A percentile compares a stretch with the other conserved stretches of the same genome.
These are phyloP conservation scores for Cryptoprocta ferox DNA, from an alignment of 2,797 vertebrate species.

Conservation along the genomic window DNA sequence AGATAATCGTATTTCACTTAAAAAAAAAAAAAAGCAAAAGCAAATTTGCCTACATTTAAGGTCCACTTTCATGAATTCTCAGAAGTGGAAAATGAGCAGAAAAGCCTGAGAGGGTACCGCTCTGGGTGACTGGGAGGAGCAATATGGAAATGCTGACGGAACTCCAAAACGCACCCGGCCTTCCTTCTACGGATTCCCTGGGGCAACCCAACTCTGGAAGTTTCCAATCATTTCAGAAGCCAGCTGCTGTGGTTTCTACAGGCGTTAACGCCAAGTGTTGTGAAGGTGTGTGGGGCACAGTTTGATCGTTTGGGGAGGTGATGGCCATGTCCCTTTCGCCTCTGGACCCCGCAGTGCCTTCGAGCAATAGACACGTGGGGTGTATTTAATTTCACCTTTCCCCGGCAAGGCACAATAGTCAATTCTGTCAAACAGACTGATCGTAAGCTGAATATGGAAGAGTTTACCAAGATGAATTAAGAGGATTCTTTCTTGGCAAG, in stretches of 20 bases:
- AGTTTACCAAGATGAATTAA: neutral
- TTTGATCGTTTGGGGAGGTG: neutral
- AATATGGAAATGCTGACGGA: neutral
- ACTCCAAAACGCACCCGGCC: neutral
- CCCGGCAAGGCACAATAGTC: neutral
- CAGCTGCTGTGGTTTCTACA: neutral
- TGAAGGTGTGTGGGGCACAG: neutral
- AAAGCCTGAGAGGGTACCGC: neutral
- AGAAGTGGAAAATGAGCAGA: slow-evolving; percentile 23
- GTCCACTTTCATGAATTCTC: neutral
- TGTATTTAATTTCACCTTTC: slow-evolving; percentile 7
- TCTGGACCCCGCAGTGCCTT: neutral
- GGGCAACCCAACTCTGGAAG: neutral
- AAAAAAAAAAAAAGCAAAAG: neutral
- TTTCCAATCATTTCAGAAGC: neutral
- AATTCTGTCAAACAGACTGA: neutral
- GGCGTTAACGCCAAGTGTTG: neutral
- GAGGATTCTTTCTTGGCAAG: neutral
- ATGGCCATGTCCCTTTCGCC: neutral
- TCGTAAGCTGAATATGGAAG: neutral
- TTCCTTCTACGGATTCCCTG: neutral
- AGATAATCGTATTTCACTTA: neutral
- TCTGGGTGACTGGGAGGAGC: neutral
- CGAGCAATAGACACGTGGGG: neutral
- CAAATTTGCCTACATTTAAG: neutral